phyloP scores from a whole-genome alignment of 2,888 invertebrate species.

The Phorcus lineatus region DNA sequence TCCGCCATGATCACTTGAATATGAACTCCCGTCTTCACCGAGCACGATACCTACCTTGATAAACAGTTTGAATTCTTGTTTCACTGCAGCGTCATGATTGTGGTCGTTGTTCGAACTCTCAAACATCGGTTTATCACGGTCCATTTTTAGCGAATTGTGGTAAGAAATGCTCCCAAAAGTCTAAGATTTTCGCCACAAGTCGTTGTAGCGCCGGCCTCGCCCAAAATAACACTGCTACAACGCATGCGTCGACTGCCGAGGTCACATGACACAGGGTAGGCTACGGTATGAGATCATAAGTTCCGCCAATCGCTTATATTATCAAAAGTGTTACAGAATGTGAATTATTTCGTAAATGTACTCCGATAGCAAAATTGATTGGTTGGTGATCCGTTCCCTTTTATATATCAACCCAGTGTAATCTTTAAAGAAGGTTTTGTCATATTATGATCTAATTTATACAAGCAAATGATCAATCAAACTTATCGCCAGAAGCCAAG shows the following conservation, averaged over 20 bases:
- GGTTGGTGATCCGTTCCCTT: too few relatives aligned
- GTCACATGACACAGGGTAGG: conserved; percentile 32
- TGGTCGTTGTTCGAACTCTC: not conserved
- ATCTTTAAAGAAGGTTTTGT: too few relatives aligned
- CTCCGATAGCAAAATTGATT: not conserved
- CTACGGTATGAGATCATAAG: conserved; percentile 7
- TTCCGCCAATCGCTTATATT: not conserved
- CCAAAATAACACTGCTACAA: conserved; percentile 33
- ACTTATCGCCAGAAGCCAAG: too few relatives aligned
- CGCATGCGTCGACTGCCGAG: conserved; percentile 39
- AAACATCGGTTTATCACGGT: not conserved
- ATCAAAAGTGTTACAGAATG: not conserved
- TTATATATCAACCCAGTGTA: too few relatives aligned
- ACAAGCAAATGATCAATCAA: too few relatives aligned
- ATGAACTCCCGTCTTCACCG: not conserved
- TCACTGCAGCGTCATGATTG: not conserved
- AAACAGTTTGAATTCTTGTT: conserved; percentile 14
- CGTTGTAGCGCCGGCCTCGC: conserved; percentile 47
- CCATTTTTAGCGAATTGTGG: conserved; percentile 31
- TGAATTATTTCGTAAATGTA: not conserved
- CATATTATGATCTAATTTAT: too few relatives aligned
- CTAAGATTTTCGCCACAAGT: conserved; percentile 2
- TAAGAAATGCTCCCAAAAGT: conserved; percentile 21
- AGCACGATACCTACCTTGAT: conserved; percentile 7
- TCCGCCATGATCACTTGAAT: not conserved